These are phyloP conservation scores for Plebejus anna DNA, from an alignment of 2,888 invertebrate genomes.

Conservation along the genomic window DNA sequence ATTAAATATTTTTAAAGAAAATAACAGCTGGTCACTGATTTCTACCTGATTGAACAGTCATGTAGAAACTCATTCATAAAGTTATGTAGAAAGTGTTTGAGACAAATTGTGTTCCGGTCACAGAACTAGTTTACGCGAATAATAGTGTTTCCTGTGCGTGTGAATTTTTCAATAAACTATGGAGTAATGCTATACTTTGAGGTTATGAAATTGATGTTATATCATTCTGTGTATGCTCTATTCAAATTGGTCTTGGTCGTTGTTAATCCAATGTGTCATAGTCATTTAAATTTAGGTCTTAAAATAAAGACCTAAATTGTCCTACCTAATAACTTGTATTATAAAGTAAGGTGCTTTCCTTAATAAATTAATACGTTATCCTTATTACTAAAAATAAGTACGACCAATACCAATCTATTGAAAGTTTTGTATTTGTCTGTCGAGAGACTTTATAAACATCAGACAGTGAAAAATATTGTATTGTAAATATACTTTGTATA, in stretches of 20 bases:
- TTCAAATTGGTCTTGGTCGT: neutral
- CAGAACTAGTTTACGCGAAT: slow-evolving; percentile 18
- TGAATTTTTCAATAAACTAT: slow-evolving; percentile 23
- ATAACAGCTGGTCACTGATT: neutral
- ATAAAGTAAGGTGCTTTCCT: neutral
- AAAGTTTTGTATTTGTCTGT: too few relatives aligned
- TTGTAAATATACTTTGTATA: too few relatives aligned
- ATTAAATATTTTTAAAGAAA: neutral
- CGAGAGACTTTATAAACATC: too few relatives aligned
- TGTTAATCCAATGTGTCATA: neutral
- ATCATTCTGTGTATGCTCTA: neutral
- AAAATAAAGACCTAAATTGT: too few relatives aligned
- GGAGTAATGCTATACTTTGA: neutral
- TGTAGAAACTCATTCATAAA: slow-evolving; percentile 7
- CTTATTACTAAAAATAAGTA: neutral
- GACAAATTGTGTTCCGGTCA: slow-evolving; percentile 21
- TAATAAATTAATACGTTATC: neutral
- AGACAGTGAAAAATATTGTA: neutral
- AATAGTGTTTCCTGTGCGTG: slow-evolving; percentile 18
- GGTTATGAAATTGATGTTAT: slow-evolving; percentile 11
- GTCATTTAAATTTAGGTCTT: neutral
- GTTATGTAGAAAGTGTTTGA: slow-evolving; percentile 22
- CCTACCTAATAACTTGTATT: neutral
- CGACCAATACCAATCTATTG: too few relatives aligned
- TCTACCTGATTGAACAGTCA: neutral